phyloP scores from a whole-genome alignment of 2,113 vertebrate genomes.

The Sylvia atricapilla region DNA sequence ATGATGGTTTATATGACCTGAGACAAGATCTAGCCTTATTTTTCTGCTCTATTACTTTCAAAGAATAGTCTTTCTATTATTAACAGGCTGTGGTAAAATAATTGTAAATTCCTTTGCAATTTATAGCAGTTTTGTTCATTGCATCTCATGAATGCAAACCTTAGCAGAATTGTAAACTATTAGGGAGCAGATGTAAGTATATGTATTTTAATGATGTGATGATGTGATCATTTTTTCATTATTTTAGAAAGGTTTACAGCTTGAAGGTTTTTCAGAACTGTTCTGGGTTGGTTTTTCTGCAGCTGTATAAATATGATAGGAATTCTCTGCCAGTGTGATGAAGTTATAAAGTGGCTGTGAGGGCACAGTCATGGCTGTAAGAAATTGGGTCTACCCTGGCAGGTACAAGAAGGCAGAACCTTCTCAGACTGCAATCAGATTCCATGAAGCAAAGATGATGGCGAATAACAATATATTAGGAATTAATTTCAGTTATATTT shows the following conservation, averaged over 20 bases:
- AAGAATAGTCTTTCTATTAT: constrained; percentile 13
- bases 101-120: not conserved
- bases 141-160: not conserved
- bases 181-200: not conserved
- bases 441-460: not conserved
- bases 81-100: not conserved
- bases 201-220: not conserved
- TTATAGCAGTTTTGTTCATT: not conserved
- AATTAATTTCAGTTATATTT: not conserved
- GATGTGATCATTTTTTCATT: not conserved
- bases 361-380: not conserved
- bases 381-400: not conserved
- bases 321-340: not conserved
- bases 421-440: not conserved
- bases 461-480: not conserved
- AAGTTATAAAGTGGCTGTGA: not conserved
- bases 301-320: constrained; percentile 16
- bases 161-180: not conserved
- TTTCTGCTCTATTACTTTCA: constrained; percentile 41
- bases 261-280: not conserved
- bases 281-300: not conserved
- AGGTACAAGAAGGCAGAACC: not conserved
- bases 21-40: constrained; percentile 6
- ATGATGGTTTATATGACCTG: constrained; percentile 37
- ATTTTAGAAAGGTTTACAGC: not conserved